Conservation (phyloP, 2,888 invertebrate genomes). For the Sinelater perroti region DNA sequence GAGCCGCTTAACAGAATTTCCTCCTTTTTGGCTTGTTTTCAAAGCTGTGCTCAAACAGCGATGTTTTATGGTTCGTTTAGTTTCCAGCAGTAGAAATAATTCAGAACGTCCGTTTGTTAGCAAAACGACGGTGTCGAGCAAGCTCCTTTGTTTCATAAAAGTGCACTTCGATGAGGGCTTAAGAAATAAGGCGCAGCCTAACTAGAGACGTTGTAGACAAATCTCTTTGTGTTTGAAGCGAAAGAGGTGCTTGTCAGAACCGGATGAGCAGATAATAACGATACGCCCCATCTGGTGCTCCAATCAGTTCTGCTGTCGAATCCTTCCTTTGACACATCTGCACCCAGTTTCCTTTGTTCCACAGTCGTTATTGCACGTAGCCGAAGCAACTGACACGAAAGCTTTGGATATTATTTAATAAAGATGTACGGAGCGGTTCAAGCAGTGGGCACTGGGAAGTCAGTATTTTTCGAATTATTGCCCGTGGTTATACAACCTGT, state of each 20-base stretch:
- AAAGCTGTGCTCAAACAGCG: too few relatives aligned
- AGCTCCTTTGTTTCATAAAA: constrained; percentile 23
- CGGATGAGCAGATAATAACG: constrained; percentile 56
- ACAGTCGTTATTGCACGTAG: constrained; percentile 33
- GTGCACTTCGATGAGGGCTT: constrained; percentile 22
- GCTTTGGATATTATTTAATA: constrained; percentile 5
- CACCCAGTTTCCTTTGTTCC: constrained; percentile 34
- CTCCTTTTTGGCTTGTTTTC: too few relatives aligned
- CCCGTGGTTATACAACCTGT: too few relatives aligned
- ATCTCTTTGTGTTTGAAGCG: constrained; percentile 53
- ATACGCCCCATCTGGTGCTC: constrained; percentile 56
- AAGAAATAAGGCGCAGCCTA: constrained; percentile 32
- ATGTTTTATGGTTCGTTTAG: constrained; percentile 10
- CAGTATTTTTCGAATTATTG: too few relatives aligned
- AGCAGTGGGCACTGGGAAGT: too few relatives aligned
- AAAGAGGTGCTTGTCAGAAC: constrained; percentile 52
- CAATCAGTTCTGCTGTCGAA: constrained; percentile 55
- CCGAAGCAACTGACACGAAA: constrained; percentile 21
- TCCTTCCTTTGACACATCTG: constrained; percentile 46
- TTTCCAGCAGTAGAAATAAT: constrained; percentile 2
- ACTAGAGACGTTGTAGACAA: constrained; percentile 44
- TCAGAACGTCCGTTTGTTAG: constrained; percentile 4
- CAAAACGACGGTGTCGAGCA: constrained; percentile 4
- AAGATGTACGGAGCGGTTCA: not conserved
- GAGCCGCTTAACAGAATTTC: too few relatives aligned